Base-by-base conservation (phyloP, 2,797 vertebrate genomes). In the Sitta carolinensis region DNA sequence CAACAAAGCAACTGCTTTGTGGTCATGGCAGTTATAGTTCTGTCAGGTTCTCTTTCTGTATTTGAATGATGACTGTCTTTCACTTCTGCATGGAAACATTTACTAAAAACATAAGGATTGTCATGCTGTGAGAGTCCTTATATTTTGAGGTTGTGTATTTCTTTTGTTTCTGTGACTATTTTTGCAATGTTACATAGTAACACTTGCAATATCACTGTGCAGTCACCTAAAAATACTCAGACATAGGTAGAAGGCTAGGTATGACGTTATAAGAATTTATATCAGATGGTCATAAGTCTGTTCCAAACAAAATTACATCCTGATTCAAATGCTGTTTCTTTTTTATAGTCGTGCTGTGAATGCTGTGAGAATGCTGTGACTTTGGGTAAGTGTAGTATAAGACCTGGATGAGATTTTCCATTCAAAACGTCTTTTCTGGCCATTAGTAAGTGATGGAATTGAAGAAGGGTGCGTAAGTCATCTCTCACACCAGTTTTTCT, bases 31-130 rank as follows among this genome's bases (percentile, higher is more conserved):
- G 79, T 89, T 96, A 78, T 38, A 47, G 84, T 96, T 89, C 92
- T 84, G 68, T 73, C 86, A 87, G 58, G 21, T 87, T 81, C 50
- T 87, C 48, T 87, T 92, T 83, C 84, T 76, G 36, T 34, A 32
- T 79, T 88, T 88, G 66, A 90, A 64, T 72, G 69, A 93, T 63
- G 25, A 79, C 51, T 79, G 47, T 88, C 57, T 95, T 96, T 96
- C 95, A 95, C 94, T 94, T 96, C 96, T 95, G 70, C 87, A 59
- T 91, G 84, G 86, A 87, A 36, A 89, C 9, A 58, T 76, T 89
- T 82, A 90, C 75, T 78, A 81, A 96, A 95, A 91, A 50, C 62
- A 38, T 25, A 85, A 84, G 45, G 75, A 70, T 75, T 61, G 47
- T 55, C 57, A 74, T 50, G 18, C 23, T 48, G 11, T 22, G 5